Conservation (phyloP, 1,140 invertebrate genomes). For the Pollicipes pollicipes region DNA sequence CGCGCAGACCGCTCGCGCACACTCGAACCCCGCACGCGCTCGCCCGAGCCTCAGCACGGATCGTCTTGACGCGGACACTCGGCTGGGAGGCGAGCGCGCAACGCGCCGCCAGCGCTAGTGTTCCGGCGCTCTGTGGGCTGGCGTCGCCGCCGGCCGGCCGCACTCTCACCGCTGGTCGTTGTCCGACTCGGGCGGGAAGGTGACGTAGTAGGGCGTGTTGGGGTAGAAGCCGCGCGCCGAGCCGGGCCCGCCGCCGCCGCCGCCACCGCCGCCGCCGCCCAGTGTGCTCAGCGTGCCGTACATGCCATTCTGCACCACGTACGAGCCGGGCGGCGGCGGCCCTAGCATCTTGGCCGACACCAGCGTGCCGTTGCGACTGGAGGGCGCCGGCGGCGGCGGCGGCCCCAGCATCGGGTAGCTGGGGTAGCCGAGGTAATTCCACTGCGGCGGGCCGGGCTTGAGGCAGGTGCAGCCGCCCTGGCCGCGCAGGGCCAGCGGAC, state of each 20-base stretch:
- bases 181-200: constrained; percentile 23
- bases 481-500: constrained; percentile 30
- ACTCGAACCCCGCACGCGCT: too few species aligned
- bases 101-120: too few species aligned
- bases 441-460: constrained; percentile 22
- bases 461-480: constrained; percentile 27
- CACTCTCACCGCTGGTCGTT: constrained; percentile 14
- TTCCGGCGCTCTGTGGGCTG: too few species aligned
- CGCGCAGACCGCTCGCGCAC: too few species aligned
- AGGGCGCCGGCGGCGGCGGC: constrained; percentile 18
- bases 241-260: constrained; percentile 13
- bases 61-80: too few species aligned
- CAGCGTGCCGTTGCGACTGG: constrained; percentile 21
- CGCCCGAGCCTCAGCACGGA: too few species aligned
- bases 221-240: constrained; percentile 18
- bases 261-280: constrained; percentile 18
- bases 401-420: constrained; percentile 17
- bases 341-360: constrained; percentile 20
- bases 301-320: constrained; percentile 13
- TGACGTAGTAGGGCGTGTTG: constrained; percentile 25
- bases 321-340: constrained; percentile 18
- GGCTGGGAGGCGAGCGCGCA: too few species aligned
- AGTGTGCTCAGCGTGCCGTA: constrained; percentile 22
- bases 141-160: too few species aligned
- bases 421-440: constrained; percentile 20